Evolutionary conservation across 1,140 invertebrate species (phyloP).

Genomic region (Mya arenaria): DNA sequence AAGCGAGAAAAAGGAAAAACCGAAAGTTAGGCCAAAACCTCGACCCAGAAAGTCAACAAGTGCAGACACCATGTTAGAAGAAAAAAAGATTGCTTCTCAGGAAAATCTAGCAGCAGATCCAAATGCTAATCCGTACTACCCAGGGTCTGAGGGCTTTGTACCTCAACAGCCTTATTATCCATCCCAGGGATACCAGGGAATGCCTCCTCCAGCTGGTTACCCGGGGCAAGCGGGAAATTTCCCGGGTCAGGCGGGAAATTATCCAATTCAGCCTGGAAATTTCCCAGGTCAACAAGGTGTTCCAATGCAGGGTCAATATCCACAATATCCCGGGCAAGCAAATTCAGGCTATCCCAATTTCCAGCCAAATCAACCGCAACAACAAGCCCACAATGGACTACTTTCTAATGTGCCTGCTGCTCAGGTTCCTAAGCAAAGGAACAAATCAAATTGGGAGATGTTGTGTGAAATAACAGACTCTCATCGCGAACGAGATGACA

Average conservation of each 20-base stretch:
- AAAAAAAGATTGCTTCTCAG: constrained; percentile 27
- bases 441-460: constrained; percentile 67
- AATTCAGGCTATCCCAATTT: too few species aligned
- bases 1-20: constrained; percentile 56
- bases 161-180: constrained; percentile 13
- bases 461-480: constrained; percentile 61
- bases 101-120: constrained; percentile 26
- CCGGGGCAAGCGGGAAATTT: background rate
- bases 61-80: constrained; percentile 40
- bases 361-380: background rate
- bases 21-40: constrained; percentile 69
- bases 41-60: constrained; percentile 66
- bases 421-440: constrained; percentile 38
- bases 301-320: constrained; percentile 12
- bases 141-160: constrained; percentile 28
- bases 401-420: constrained; percentile 11
- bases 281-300: constrained; percentile 35
- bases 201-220: constrained; percentile 13
- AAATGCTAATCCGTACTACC: constrained; percentile 27
- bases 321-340: constrained; percentile 9
- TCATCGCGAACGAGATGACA: constrained; percentile 46
- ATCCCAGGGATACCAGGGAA: constrained; percentile 9
- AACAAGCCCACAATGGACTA: background rate
- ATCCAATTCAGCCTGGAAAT: constrained; percentile 4
- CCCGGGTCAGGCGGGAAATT: too few species aligned